These are phyloP conservation scores for Merodon equestris DNA, from an alignment of 2,888 invertebrate genomes.

Conservation along the genomic window DNA sequence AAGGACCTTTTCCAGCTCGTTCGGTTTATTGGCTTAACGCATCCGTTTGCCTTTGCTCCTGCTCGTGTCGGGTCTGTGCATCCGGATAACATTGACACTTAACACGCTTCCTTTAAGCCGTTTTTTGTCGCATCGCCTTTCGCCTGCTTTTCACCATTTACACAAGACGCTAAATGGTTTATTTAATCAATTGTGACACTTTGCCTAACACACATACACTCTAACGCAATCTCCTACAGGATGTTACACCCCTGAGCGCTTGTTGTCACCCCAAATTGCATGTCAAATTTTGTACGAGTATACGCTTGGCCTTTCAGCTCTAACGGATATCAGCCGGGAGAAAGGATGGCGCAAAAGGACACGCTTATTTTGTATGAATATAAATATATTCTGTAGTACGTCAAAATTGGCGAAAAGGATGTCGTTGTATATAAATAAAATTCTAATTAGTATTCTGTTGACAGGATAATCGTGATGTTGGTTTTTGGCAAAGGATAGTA, in stretches of 20 bases:
- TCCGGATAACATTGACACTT: slow-evolving; percentile 49
- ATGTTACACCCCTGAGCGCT: slow-evolving; percentile 26
- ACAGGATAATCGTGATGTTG: slow-evolving; percentile 77
- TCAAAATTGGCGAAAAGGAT: slow-evolving; percentile 43
- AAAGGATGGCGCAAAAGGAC: slow-evolving; percentile 34
- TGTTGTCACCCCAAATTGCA: slow-evolving; percentile 44
- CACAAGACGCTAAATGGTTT: slow-evolving; percentile 66
- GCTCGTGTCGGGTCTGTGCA: slow-evolving; percentile 24
- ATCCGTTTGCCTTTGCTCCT: slow-evolving; percentile 41
- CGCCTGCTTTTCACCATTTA: slow-evolving; percentile 31
- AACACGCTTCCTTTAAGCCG: slow-evolving; percentile 55
- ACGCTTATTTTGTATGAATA: slow-evolving; percentile 3
- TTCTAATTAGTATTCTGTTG: slow-evolving; percentile 79
- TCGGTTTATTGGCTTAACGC: slow-evolving; percentile 63
- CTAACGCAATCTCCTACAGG: neutral
- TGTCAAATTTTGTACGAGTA: slow-evolving; percentile 26
- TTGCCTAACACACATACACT: slow-evolving; percentile 24
- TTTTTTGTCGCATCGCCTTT: slow-evolving; percentile 7
- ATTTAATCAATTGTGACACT: slow-evolving; percentile 66
- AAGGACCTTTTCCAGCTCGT: slow-evolving; percentile 18
- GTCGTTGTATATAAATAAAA: slow-evolving; percentile 73
- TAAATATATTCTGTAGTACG: neutral
- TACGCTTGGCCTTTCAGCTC: neutral
- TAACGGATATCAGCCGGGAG: slow-evolving; percentile 24
- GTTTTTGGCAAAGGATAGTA: slow-evolving; percentile 22